Percentiles rank a stretch among this genome's conserved stretches.
These are phyloP conservation scores for Crotalus tigris DNA, from an alignment of 2,113 vertebrate species.

Conservation along the genomic window DNA sequence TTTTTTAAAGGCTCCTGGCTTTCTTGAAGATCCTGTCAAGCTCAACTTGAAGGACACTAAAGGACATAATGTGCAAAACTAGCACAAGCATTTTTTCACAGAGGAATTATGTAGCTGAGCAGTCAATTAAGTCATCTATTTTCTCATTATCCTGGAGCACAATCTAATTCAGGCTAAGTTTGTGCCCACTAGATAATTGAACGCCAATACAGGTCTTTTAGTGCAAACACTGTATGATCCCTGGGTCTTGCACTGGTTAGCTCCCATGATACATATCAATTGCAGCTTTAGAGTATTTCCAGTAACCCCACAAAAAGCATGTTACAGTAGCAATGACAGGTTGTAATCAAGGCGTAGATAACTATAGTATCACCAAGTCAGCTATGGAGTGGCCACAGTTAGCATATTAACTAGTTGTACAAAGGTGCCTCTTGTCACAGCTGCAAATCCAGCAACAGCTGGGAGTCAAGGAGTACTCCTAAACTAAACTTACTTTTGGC, in stretches of 20 bases:
- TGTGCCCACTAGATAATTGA: background rate
- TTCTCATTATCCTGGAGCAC: conserved; percentile 12
- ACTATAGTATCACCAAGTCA: background rate
- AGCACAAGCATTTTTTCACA: background rate
- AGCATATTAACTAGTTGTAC: background rate
- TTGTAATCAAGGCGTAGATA: background rate
- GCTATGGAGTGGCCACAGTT: background rate
- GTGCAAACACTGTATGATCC: background rate
- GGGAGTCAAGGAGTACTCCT: background rate
- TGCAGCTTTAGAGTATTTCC: background rate
- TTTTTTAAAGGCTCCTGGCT: background rate
- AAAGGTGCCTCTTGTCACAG: background rate
- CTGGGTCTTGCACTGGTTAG: background rate
- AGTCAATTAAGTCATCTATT: conserved; percentile 1
- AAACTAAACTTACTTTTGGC: background rate
- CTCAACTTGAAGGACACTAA: background rate
- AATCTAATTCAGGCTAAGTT: background rate
- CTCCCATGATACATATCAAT: background rate
- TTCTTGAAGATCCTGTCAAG: background rate
- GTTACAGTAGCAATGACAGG: background rate
- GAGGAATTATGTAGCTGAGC: background rate
- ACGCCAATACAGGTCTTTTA: background rate
- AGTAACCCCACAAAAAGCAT: background rate
- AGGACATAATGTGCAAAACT: background rate
- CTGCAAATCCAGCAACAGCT: background rate